Conservation (phyloP, 2,113 vertebrate genomes). For the Zosterops lateralis region DNA sequence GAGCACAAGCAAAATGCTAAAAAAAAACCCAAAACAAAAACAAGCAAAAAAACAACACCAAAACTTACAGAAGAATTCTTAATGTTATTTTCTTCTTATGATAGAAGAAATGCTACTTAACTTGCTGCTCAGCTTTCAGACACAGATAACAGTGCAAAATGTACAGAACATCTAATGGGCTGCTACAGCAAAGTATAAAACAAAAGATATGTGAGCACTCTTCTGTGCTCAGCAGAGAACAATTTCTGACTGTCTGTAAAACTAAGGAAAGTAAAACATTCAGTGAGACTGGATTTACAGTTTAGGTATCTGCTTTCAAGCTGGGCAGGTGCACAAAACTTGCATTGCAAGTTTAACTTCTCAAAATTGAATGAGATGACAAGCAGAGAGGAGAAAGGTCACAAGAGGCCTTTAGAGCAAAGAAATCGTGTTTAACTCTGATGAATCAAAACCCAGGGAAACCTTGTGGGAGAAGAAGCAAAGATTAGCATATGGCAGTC, state of each 20-base stretch:
- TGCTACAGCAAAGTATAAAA: not conserved
- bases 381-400: not conserved
- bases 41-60: not conserved
- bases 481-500: not conserved
- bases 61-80: not conserved
- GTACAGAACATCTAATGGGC: not conserved
- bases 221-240: not conserved
- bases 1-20: not conserved
- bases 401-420: not conserved
- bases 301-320: not conserved
- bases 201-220: rapidly evolving
- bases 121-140: not conserved
- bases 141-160: not conserved
- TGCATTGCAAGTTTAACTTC: not conserved
- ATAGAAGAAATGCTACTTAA: not conserved
- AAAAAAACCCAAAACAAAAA: not conserved
- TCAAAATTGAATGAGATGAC: not conserved
- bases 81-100: not conserved
- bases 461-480: not conserved
- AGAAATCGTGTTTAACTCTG: not conserved
- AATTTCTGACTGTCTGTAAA: not conserved
- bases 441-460: not conserved
- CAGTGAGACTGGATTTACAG: not conserved
- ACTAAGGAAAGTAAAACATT: not conserved
- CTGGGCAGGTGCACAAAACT: not conserved